Evolutionary conservation across 2,888 invertebrate genomes (phyloP).

Genomic region (Entomobrya multifasciata): DNA sequence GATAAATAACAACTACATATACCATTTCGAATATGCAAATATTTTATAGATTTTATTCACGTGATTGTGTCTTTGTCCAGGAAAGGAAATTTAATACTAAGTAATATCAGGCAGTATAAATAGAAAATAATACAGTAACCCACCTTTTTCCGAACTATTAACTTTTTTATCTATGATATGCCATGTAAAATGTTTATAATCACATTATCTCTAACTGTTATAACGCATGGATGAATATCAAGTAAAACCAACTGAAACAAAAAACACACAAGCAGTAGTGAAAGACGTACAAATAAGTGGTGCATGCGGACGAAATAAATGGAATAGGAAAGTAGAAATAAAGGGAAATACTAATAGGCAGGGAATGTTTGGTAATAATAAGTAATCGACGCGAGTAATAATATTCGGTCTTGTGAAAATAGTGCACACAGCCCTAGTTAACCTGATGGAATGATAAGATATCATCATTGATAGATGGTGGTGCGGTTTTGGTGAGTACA

Average conservation of each 20-base stretch:
- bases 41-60: no score
- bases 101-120: no score
- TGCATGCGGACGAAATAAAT: no score
- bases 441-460: slow-evolving; percentile 60
- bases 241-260: neutral
- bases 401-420: slow-evolving; percentile 72
- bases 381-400: slow-evolving; percentile 62
- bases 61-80: no score
- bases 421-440: slow-evolving; percentile 59
- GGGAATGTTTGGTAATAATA: slow-evolving; percentile 67
- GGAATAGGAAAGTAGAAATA: slow-evolving; percentile 19
- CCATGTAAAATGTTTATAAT: neutral
- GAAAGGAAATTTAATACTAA: no score
- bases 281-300: no score
- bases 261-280: neutral
- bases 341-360: slow-evolving; percentile 75
- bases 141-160: slow-evolving; percentile 45
- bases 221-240: neutral
- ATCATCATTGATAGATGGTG: slow-evolving; percentile 55
- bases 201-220: no score
- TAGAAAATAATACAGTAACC: no score
- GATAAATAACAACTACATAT: no score
- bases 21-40: no score
- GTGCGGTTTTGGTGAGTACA: no score
- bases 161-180: slow-evolving; percentile 51